A percentile compares a stretch with the other conserved stretches of the same genome.
phyloP scores from a whole-genome alignment of 1,140 invertebrate genomes.

The Sarcophaga peregrina region DNA sequence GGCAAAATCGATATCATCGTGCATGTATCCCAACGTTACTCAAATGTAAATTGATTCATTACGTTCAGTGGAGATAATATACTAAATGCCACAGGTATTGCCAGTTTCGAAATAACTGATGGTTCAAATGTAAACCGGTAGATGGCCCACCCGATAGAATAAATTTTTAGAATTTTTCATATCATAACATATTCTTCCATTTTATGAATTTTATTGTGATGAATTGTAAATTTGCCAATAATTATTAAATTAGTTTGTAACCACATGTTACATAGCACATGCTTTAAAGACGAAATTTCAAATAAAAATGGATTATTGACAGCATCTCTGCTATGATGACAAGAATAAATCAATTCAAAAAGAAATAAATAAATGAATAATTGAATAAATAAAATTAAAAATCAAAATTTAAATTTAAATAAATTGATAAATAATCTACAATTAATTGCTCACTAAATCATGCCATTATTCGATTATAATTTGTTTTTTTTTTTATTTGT shows the following conservation, averaged over 20 bases:
- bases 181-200: too few species aligned
- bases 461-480: neutral
- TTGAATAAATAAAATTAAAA: neutral
- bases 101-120: too few species aligned
- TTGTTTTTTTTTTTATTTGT: neutral
- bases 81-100: too few species aligned
- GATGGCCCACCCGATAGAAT: too few species aligned
- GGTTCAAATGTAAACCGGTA: too few species aligned
- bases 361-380: neutral
- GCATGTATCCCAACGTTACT: too few species aligned
- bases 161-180: too few species aligned
- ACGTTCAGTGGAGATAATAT: too few species aligned
- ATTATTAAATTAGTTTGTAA: neutral
- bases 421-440: slow-evolving; percentile 34
- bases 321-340: neutral
- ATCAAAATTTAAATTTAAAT: neutral
- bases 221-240: neutral
- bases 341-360: neutral
- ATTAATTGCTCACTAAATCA: slow-evolving; percentile 19
- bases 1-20: too few species aligned
- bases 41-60: too few species aligned
- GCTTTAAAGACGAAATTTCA: neutral
- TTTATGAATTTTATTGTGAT: too few species aligned
- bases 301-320: neutral
- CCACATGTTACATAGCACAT: neutral